Evolutionary conservation across 1,140 invertebrate species (phyloP).

Genomic region (Eurosta solidaginis): DNA sequence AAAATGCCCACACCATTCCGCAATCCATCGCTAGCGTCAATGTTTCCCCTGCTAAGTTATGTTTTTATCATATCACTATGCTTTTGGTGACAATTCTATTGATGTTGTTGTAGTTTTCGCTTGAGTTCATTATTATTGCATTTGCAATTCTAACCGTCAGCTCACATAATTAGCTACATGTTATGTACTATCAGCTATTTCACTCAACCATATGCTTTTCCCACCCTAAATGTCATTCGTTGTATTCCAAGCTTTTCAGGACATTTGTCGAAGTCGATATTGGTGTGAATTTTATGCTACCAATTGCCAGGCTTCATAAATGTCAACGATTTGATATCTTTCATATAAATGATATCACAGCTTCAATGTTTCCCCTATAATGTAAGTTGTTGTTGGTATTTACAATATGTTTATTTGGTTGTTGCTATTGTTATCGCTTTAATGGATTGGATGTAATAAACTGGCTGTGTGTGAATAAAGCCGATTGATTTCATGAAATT

Average conservation of each 20-base stretch:
- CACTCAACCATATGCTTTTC: background rate
- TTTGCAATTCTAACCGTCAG: background rate
- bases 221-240: background rate
- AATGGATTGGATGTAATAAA: constrained; percentile 35
- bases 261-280: background rate
- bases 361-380: background rate
- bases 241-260: background rate
- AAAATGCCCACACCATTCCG: background rate
- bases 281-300: background rate
- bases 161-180: background rate
- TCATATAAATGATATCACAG: background rate
- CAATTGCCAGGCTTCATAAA: background rate
- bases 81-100: background rate
- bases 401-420: background rate
- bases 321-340: background rate
- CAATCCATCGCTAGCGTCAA: no score
- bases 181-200: background rate
- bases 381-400: background rate
- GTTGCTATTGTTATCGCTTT: constrained; percentile 1
- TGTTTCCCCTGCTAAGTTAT: background rate
- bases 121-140: constrained; percentile 16
- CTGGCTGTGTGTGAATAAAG: constrained; percentile 34
- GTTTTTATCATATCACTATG: background rate
- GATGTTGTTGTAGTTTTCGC: background rate
- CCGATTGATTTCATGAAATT: constrained; percentile 35